Base-by-base conservation (phyloP, 2,888 invertebrate species). In the Ochlodes sylvanus region DNA sequence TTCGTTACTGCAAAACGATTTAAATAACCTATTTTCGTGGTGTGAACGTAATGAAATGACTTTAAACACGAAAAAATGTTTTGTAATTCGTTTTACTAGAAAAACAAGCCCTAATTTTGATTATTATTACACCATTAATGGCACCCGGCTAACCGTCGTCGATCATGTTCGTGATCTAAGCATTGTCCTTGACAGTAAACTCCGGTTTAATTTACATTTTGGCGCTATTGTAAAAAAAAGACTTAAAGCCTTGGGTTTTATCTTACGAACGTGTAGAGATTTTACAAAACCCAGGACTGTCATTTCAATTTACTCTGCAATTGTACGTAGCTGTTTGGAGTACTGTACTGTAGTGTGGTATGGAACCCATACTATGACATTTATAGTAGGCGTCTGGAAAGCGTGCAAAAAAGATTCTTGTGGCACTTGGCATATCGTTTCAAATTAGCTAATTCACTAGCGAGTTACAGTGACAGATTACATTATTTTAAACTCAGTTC, bases 311-410 rank as follows among this genome's bases (percentile, higher is more conserved):
- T 60, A 60, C 44, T n/a, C 42, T 34, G 42, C 50, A 10, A n/a
- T 50, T 7, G 50, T 50, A 50, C 50, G 50, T 5, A 50, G 50
- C 19, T n/a, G 50, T 6, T 50, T 50, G 50, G 50, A 64, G 27
- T 64, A 64, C 50, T 55, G 55, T 17, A 64, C 50, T 55, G 55
- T 17, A 55, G 41, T 21, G 27, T 42, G 0, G 52, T 56, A 6
- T 64, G 64, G 64, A 55, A 41, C 55, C 64, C 64, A 14, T 41
- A 68, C 21, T 68, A 68, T 17, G 61, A 67, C 17, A 54, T 67
- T 52, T 47, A 67, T 14, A 60, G 21, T 10, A 67, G 61, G n/a
- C 60, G 67, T 1, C 17, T 67, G 12, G 60, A 67, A 44, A 42
- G 60, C 32, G 67, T 67, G 10, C 67, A 67, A 38, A 67, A 63